These are phyloP conservation scores for Chaetodon trifasciatus DNA, from an alignment of 2,797 vertebrate genomes.

Conservation along the genomic window DNA sequence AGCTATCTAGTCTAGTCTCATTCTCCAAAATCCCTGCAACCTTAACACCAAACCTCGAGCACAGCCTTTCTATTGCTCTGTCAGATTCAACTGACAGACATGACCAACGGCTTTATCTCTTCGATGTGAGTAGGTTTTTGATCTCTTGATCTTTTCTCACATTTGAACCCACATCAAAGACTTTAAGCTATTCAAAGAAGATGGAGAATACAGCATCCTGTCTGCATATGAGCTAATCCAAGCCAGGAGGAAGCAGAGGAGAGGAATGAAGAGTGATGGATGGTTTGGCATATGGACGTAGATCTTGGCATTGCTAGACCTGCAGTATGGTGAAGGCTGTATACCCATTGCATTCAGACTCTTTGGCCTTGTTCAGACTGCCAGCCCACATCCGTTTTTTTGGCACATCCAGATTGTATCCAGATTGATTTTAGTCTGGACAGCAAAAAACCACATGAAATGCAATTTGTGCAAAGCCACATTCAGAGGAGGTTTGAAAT, in stretches of 20 bases:
- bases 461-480: too few species aligned
- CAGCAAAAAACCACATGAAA: too few species aligned
- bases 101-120: slow-evolving; percentile 60
- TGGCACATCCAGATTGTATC: too few species aligned
- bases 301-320: slow-evolving; percentile 34
- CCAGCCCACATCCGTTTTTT: too few species aligned
- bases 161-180: slow-evolving; percentile 74
- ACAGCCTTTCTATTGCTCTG: slow-evolving; percentile 31
- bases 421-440: too few species aligned
- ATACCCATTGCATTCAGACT: not conserved
- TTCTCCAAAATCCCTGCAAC: slow-evolving; percentile 29
- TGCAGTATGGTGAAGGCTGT: slow-evolving; percentile 8
- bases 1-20: slow-evolving; percentile 44
- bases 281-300: slow-evolving; percentile 38
- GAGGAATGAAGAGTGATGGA: slow-evolving; percentile 59
- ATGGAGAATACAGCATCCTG: slow-evolving; percentile 56
- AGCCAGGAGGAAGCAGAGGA: slow-evolving; percentile 65
- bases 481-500: too few species aligned
- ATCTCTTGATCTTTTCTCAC: slow-evolving; percentile 75
- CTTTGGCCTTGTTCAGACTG: slow-evolving; percentile 18
- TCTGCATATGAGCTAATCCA: slow-evolving; percentile 61
- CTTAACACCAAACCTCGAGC: slow-evolving; percentile 50
- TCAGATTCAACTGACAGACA: slow-evolving; percentile 64
- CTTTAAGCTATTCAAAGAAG: slow-evolving; percentile 59
- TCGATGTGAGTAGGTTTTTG: slow-evolving; percentile 57